phyloP scores from a whole-genome alignment of 1,140 invertebrate species.

The Scaptodrosophila lebanonensis region DNA sequence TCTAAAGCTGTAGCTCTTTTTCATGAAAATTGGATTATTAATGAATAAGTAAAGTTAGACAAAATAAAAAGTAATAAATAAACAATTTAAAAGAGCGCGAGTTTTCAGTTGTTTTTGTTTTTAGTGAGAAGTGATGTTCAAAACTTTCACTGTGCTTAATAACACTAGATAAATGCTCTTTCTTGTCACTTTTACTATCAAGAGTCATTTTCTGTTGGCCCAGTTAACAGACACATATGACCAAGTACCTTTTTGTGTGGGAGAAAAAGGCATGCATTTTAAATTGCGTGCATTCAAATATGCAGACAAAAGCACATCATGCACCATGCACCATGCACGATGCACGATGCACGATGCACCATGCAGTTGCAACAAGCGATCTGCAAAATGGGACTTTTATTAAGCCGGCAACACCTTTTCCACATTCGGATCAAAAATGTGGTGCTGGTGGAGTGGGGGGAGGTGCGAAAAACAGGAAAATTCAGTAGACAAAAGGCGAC shows the following conservation, averaged over 20 bases:
- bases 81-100: too few relatives aligned
- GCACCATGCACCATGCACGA: constrained; percentile 31
- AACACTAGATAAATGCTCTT: too few relatives aligned
- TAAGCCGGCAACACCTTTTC: constrained; percentile 7
- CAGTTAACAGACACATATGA: constrained; percentile 39
- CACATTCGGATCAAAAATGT: neutral
- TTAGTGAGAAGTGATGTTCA: too few relatives aligned
- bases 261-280: constrained; percentile 74
- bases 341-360: constrained; percentile 11
- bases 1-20: too few relatives aligned
- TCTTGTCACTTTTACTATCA: constrained; percentile 6
- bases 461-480: neutral
- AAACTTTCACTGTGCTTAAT: too few relatives aligned
- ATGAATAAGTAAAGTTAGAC: too few relatives aligned
- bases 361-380: constrained; percentile 14
- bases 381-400: constrained; percentile 59
- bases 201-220: constrained; percentile 11
- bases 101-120: too few relatives aligned
- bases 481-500: constrained; percentile 26
- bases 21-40: too few relatives aligned
- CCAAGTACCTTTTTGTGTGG: constrained; percentile 50
- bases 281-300: constrained; percentile 45
- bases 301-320: constrained; percentile 21
- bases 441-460: neutral
- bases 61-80: too few relatives aligned